Evolutionary conservation across 2,113 vertebrate genomes (phyloP), one percentile per base, ranked within the genome.

Genomic region (Nycticryphes semicollaris): DNA sequence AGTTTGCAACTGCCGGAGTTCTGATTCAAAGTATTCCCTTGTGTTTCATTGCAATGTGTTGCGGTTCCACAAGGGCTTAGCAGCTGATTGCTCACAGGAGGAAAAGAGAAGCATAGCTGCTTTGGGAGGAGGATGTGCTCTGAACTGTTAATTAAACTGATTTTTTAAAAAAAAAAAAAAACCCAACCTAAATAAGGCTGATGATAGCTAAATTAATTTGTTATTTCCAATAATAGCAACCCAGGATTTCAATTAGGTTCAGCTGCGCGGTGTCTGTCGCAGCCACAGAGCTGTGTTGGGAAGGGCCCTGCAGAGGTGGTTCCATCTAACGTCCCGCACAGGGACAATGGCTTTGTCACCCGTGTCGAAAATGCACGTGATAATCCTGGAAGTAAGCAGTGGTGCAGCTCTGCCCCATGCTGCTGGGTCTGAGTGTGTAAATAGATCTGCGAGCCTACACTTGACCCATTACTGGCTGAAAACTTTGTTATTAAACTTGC

Each of bases 361-460:
- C 7, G 6, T 27, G 50, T 30, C 5, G 1, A 4, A 1, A 60
- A 20, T 11, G 18, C 28, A 0, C 3, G 53, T 1, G 35, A 4
- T 25, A 17, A 12, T 8, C 41, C 48, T 50, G 69, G 41, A 13
- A 41, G 50, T 16, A 12, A 13, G 35, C 74, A 45, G 86, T 6
- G 1, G 13, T 31, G 25, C 50, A 33, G 23, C 7, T 81, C 15
- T 10, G 4, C 28, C 17, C 56, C 3, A 3, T 39, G 41, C 69
- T 77, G 51, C 59, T 39, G 59, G 33, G 22, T 37, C 33, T 20
- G 35, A 17, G 54, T 4, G n/a, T 43, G 53, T 8, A 1, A 39
- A 1, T 24, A 27, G 31, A 7, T 24, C 50, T 70, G 15, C 17
- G 51, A 7, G 33, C 3, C 3, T 7, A 24, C 60, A 3, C 54